phyloP scores from a whole-genome alignment of 2,888 invertebrate genomes.

The Dendrolimus pini region DNA sequence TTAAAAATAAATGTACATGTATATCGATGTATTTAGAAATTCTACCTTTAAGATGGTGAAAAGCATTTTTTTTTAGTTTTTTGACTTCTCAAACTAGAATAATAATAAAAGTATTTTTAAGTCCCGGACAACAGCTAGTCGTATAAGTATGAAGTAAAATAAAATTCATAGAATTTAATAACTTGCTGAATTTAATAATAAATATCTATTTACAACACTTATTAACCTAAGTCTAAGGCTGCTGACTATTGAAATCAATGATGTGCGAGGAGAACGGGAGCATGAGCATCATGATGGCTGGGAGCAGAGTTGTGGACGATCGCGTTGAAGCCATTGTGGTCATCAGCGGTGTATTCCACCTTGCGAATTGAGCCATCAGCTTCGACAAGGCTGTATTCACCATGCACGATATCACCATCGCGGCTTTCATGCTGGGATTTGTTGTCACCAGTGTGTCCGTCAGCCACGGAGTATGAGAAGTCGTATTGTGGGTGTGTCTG shows the following conservation, averaged over 20 bases:
- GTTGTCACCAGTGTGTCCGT: slow-evolving; percentile 73
- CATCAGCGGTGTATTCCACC: slow-evolving; percentile 75
- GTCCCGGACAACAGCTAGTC: no score
- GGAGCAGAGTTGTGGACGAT: slow-evolving; percentile 66
- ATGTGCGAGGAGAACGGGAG: slow-evolving; percentile 8
- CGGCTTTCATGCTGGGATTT: slow-evolving; percentile 73
- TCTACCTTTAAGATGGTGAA: no score
- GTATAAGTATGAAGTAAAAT: neutral
- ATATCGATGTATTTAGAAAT: no score
- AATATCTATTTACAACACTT: slow-evolving; percentile 24
- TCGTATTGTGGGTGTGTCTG: slow-evolving; percentile 7
- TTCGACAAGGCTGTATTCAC: slow-evolving; percentile 73
- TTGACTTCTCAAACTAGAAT: no score
- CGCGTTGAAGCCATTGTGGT: slow-evolving; percentile 71
- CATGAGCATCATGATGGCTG: slow-evolving; percentile 21
- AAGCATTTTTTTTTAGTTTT: no score
- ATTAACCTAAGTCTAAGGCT: slow-evolving; percentile 7
- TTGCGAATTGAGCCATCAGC: slow-evolving; percentile 71
- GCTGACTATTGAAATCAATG: slow-evolving; percentile 7
- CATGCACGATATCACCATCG: slow-evolving; percentile 65
- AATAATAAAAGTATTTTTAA: no score
- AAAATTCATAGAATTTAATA: slow-evolving; percentile 10
- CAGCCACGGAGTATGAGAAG: slow-evolving; percentile 75
- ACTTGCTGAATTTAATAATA: slow-evolving; percentile 21
- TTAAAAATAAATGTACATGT: no score